Percentiles rank a stretch among this genome's conserved stretches.
Conservation (phyloP, 2,113 vertebrate species). For the Cacatua alba region DNA sequence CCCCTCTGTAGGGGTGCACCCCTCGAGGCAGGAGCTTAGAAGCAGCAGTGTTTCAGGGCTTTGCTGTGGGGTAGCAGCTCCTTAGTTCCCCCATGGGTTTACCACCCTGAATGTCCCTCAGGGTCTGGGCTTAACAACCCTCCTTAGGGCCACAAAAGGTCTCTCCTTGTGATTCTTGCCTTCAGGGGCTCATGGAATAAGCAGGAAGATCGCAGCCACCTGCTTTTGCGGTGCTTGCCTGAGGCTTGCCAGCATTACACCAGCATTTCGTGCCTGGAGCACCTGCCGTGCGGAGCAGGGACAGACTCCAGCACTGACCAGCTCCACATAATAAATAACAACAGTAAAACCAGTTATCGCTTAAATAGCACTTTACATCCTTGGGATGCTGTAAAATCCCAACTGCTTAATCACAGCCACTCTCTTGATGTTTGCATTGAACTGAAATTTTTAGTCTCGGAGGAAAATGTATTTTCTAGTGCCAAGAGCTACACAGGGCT, state of each 20-base stretch:
- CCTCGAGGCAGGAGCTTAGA: accelerated
- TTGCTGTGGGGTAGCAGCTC: background rate
- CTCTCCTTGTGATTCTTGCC: background rate
- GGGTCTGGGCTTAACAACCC: background rate
- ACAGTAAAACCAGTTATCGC: constrained; percentile 8
- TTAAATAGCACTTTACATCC: background rate
- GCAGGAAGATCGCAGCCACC: background rate
- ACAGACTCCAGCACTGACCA: background rate
- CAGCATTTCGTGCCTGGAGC: background rate
- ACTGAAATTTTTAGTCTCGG: constrained; percentile 24
- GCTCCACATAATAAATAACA: constrained; percentile 22
- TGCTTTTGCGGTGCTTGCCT: background rate
- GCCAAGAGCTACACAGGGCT: constrained; percentile 42
- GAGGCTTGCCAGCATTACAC: background rate
- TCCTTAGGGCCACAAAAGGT: accelerated
- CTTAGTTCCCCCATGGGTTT: background rate
- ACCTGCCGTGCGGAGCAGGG: background rate
- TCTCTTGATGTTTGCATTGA: constrained; percentile 9
- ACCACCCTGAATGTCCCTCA: accelerated
- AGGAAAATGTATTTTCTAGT: constrained; percentile 33
- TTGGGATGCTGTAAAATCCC: constrained; percentile 25
- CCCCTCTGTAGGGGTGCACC: accelerated
- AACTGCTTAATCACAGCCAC: constrained; percentile 4
- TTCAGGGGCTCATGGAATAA: background rate
- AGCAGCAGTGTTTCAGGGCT: accelerated